These are phyloP conservation scores for Atrina japonica DNA, from an alignment of 2,888 invertebrate genomes.

Conservation along the genomic window DNA sequence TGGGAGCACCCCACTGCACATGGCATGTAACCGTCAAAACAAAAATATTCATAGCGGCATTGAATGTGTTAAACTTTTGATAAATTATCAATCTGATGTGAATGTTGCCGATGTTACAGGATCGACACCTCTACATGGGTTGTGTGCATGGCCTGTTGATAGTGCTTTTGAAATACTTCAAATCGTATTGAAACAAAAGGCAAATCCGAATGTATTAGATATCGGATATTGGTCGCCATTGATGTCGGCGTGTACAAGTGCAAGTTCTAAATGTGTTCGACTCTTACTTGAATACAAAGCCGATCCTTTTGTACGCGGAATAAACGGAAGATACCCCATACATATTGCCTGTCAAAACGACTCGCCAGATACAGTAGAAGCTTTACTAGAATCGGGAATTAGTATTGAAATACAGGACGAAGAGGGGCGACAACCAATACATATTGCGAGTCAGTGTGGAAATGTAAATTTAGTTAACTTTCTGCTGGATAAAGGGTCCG, in stretches of 20 bases:
- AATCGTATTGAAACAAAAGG: slow-evolving; percentile 6
- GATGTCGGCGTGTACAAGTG: slow-evolving; percentile 28
- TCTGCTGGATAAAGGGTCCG: slow-evolving; percentile 16
- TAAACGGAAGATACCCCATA: slow-evolving; percentile 32
- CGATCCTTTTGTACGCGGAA: neutral
- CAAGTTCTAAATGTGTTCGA: slow-evolving; percentile 13
- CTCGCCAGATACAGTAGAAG: no score
- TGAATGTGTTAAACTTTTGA: neutral
- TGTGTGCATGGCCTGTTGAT: slow-evolving; percentile 27
- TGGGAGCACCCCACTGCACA: slow-evolving; percentile 10
- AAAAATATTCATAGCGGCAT: neutral
- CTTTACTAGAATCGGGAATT: no score
- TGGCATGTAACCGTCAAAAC: neutral
- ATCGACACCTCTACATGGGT: slow-evolving; percentile 37
- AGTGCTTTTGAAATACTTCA: slow-evolving; percentile 3
- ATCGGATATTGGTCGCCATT: slow-evolving; percentile 13
- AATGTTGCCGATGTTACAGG: neutral
- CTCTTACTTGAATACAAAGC: slow-evolving; percentile 19
- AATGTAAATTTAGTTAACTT: slow-evolving; percentile 13
- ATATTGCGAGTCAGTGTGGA: slow-evolving; percentile 27
- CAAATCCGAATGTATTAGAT: slow-evolving; percentile 18
- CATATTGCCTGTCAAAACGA: slow-evolving; percentile 17
- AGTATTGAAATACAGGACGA: no score
- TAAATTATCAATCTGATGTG: neutral
- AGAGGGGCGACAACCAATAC: no score